These are phyloP conservation scores for Cyprinodon brontotheroides DNA, from an alignment of 2,113 vertebrate species.

Conservation along the genomic window DNA sequence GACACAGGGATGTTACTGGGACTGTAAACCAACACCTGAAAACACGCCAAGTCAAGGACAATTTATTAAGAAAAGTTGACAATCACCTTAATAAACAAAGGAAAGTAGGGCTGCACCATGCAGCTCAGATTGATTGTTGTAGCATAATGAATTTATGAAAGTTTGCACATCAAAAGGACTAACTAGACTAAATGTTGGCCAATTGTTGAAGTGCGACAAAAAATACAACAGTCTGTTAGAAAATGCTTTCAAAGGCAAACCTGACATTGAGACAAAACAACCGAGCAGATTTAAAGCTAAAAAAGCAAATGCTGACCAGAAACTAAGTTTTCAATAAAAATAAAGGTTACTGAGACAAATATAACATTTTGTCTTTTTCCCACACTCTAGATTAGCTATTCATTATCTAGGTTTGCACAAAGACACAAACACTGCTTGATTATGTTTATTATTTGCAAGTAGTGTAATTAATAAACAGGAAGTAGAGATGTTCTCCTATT, in stretches of 20 bases:
- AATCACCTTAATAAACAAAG: background rate
- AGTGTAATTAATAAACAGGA: background rate
- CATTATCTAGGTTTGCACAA: background rate
- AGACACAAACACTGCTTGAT: background rate
- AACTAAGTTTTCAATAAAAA: background rate
- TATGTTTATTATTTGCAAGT: background rate
- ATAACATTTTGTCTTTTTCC: background rate
- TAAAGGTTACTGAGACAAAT: background rate
- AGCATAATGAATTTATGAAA: background rate
- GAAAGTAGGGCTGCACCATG: background rate
- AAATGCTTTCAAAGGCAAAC: no score
- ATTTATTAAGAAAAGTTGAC: constrained; percentile 19
- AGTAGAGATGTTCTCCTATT: background rate
- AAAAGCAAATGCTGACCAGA: background rate
- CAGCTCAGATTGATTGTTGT: background rate
- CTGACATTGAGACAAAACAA: background rate
- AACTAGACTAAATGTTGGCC: background rate
- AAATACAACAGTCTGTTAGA: no score
- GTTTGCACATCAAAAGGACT: background rate
- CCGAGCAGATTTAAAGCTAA: background rate
- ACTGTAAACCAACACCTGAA: constrained; percentile 81
- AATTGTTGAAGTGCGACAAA: background rate
- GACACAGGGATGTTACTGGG: constrained; percentile 82
- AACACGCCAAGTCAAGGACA: constrained; percentile 74
- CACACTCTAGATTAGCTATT: no score